Evolutionary conservation across 2,797 vertebrate species (phyloP).

Genomic region (Acanthornis magna): DNA sequence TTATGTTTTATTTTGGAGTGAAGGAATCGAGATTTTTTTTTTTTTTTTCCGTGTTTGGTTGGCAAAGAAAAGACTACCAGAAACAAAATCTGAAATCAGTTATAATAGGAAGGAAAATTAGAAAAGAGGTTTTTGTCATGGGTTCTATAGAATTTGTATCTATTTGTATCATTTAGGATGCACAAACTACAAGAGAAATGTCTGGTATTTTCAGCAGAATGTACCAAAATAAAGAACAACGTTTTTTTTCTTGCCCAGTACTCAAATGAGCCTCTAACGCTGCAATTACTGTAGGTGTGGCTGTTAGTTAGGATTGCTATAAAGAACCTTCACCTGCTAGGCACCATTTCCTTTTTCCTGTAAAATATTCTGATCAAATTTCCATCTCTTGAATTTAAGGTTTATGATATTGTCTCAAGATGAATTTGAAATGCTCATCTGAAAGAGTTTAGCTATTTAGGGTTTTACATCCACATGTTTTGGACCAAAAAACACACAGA

Average conservation of each 20-base stretch:
- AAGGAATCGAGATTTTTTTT: background rate
- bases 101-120: background rate
- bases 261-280: background rate
- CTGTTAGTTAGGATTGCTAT: background rate
- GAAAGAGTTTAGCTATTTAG: background rate
- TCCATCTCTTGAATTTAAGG: background rate
- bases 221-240: background rate
- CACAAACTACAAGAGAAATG: background rate
- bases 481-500: background rate
- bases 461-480: background rate
- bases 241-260: fast-evolving
- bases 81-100: background rate
- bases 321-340: background rate
- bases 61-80: background rate
- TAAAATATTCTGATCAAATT: background rate
- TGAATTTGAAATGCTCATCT: background rate
- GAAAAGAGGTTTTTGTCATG: background rate
- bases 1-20: background rate
- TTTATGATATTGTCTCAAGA: background rate
- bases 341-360: background rate
- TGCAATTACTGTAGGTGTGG: background rate
- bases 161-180: background rate
- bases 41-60: too few relatives aligned
- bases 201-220: background rate
- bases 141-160: background rate